A percentile compares a stretch with the other conserved stretches of the same genome.
Conservation (phyloP, 2,888 invertebrate genomes). For the Nephrotoma flavescens region DNA sequence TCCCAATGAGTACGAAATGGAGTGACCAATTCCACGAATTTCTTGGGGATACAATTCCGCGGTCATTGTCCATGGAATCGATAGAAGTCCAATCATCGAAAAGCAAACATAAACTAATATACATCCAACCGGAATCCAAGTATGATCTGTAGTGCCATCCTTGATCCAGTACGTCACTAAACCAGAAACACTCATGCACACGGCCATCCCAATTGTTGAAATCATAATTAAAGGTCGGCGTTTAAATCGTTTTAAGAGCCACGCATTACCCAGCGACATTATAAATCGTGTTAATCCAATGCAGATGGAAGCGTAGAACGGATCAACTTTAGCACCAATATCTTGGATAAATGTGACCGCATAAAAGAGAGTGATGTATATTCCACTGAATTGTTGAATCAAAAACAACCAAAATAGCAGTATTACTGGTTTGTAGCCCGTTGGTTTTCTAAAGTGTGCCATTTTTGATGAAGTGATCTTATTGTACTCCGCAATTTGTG, state of each 20-base stretch:
- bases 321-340: conserved; percentile 35
- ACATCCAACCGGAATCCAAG: conserved; percentile 36
- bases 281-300: conserved; percentile 39
- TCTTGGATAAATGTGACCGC: conserved; percentile 44
- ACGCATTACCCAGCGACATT: conserved; percentile 42
- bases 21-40: conserved; percentile 43
- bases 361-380: conserved; percentile 45
- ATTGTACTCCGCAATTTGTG: conserved; percentile 23
- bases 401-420: conserved; percentile 39
- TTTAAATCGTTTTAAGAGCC: conserved; percentile 36
- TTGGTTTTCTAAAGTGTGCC: conserved; percentile 35
- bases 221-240: conserved; percentile 37
- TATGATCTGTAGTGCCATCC: conserved; percentile 23
- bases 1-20: conserved; percentile 39
- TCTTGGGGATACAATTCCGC: conserved; percentile 45
- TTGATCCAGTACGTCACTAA: conserved; percentile 36
- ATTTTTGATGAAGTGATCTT: conserved; percentile 18
- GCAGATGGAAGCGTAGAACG: conserved; percentile 39
- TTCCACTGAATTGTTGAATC: conserved; percentile 44
- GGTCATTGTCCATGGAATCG: conserved; percentile 51
- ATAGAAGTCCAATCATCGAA: conserved; percentile 43
- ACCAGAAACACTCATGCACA: conserved; percentile 41
- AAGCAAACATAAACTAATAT: conserved; percentile 40
- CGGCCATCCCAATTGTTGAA: conserved; percentile 39
- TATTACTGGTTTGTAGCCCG: conserved; percentile 41